Evolutionary conservation across 2,113 vertebrate species (phyloP).

Genomic region (Rhinopithecus roxellana): DNA sequence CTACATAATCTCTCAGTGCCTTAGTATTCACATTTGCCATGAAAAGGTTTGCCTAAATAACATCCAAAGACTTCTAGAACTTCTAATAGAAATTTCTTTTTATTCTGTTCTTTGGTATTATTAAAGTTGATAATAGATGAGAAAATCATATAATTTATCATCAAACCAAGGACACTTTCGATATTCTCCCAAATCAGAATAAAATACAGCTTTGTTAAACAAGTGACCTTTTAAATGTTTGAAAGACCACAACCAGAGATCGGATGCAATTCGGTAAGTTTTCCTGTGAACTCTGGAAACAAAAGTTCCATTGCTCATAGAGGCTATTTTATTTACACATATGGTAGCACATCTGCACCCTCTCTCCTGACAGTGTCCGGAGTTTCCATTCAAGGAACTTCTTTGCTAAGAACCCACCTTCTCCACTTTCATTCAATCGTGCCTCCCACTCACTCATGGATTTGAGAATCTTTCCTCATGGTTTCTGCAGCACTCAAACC

Average conservation of each 20-base stretch:
- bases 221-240: constrained; percentile 22
- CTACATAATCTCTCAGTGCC: neutral
- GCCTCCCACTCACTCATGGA: neutral
- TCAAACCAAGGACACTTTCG: neutral
- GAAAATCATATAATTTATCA: constrained; percentile 30
- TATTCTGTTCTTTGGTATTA: neutral
- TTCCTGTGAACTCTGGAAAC: neutral
- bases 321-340: neutral
- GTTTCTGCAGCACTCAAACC: neutral
- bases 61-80: neutral
- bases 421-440: neutral
- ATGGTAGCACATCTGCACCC: too few species aligned
- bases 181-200: constrained; percentile 13
- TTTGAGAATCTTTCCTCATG: neutral
- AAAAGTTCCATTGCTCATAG: neutral
- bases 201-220: neutral
- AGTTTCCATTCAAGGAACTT: neutral
- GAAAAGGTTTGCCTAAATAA: neutral
- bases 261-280: neutral
- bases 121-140: neutral
- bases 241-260: neutral
- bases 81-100: neutral
- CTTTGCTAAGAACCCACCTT: neutral
- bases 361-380: too few species aligned
- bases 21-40: neutral